Evolutionary conservation across 2,797 vertebrate species (phyloP), one percentile per base, ranked within the genome.

Genomic region (Sus cebifrons): DNA sequence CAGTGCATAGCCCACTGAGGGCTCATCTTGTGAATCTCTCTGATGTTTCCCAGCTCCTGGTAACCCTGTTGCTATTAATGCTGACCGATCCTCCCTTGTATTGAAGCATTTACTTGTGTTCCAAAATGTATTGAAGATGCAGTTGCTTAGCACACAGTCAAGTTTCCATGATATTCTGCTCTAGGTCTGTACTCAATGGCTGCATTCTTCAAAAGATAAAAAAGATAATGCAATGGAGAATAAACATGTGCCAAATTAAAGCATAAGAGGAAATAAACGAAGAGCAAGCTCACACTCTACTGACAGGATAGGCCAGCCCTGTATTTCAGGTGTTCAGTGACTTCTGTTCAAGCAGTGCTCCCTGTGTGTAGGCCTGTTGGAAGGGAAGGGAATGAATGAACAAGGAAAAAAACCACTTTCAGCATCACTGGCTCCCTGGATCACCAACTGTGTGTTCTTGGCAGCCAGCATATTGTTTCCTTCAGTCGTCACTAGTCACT

Each of bases 51-150:
- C 23, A 36, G 16, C 44, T 89, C 77, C 86, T 32, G 15, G 52
- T 20, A 15, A 65, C 87, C 79, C 62, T 82, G 27, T 6, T 62
- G 16, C 14, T 86, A 14, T 62, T 58, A 56, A 21, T 77, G 15
- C 58, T 77, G 40, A 32, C 56, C 68, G 77, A 58, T 78, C 36
- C 40, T 20, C 71, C 71, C 62, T 79, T 93, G 18, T 82, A 73
- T 96, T 67, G 64, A 77, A 95, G 44, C 40, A 74, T 85, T 83
- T 94, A 25, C n/a, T 88, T 85, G 68, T 93, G 23, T 79, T 86
- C 60, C 86, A 21, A n/a, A 44, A 95, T 71, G 7, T 27, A 52
- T 85, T 87, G 75, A 62, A 84, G 29, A 89, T 49, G 23, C 68
- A 89, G 7, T 85, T 94, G 79, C 90, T 95, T 49, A 78, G 52